phyloP scores from a whole-genome alignment of 2,797 vertebrate genomes.

The Hephaestus fuliginosus region DNA sequence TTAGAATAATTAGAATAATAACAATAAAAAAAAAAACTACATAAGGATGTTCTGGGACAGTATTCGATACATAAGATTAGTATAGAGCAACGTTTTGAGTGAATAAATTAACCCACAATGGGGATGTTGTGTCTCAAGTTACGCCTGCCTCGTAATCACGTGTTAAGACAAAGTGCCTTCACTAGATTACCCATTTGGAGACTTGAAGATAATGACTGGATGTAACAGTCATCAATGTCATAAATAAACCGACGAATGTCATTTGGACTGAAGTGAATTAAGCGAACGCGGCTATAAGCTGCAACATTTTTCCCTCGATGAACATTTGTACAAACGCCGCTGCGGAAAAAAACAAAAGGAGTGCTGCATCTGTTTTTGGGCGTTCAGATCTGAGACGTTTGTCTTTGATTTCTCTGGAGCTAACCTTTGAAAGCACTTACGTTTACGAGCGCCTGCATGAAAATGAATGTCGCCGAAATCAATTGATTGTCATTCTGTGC shows the following conservation, averaged over 20 bases:
- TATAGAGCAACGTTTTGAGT: constrained; percentile 52
- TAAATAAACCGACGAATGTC: constrained; percentile 60
- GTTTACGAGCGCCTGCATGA: constrained; percentile 62
- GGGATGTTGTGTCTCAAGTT: constrained; percentile 55
- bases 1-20: too few relatives aligned
- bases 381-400: constrained; percentile 44
- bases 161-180: constrained; percentile 83
- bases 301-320: constrained; percentile 28
- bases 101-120: constrained; percentile 43
- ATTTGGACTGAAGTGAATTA: constrained; percentile 50
- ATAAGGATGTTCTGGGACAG: constrained; percentile 33
- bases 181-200: constrained; percentile 72
- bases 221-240: constrained; percentile 46
- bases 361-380: constrained; percentile 35
- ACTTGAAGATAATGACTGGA: constrained; percentile 69
- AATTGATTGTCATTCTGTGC: constrained; percentile 47
- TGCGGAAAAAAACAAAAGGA: constrained; percentile 3
- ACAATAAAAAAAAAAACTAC: background rate
- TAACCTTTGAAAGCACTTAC: constrained; percentile 68
- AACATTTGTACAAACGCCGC: constrained; percentile 38
- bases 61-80: constrained; percentile 45
- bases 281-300: constrained; percentile 36
- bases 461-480: constrained; percentile 59
- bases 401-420: constrained; percentile 50
- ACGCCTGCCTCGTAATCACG: constrained; percentile 69